Evolutionary conservation across 2,797 vertebrate species (phyloP).

Genomic region (Chaenodraco wilsoni): DNA sequence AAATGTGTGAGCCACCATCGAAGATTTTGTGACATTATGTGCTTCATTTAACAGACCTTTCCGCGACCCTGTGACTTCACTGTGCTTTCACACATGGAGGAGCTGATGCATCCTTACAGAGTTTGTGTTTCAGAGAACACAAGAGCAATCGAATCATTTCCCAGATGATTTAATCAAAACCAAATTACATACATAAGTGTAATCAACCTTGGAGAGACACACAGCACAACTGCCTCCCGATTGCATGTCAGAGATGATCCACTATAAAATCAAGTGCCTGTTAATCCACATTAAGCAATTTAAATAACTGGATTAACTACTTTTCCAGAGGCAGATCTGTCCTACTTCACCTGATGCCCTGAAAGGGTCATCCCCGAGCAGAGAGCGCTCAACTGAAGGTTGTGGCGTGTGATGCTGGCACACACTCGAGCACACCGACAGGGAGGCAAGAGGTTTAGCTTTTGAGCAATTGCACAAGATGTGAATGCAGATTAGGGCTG

Average conservation of each 20-base stretch:
- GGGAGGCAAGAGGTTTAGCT: constrained; percentile 2
- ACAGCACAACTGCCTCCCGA: not conserved
- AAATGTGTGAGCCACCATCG: not conserved
- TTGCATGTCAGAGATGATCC: constrained; percentile 29
- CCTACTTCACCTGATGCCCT: constrained; percentile 47
- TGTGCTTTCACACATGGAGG: not conserved
- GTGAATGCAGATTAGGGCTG: not conserved
- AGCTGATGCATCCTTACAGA: not conserved
- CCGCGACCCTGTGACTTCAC: not conserved
- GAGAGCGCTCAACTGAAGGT: constrained; percentile 43
- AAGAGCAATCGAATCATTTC: not conserved
- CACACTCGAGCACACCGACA: not conserved
- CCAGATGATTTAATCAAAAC: not conserved
- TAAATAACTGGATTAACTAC: constrained; percentile 59
- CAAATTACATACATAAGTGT: not conserved
- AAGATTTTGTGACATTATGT: not conserved
- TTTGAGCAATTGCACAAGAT: no score
- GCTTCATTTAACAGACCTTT: not conserved
- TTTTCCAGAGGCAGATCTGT: constrained; percentile 31
- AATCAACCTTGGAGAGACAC: not conserved
- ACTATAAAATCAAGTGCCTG: constrained; percentile 22
- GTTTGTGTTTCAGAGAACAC: not conserved
- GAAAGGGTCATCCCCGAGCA: constrained; percentile 17
- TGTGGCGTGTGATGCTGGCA: constrained; percentile 23
- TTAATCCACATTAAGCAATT: constrained; percentile 42